Evolutionary conservation across 2,797 vertebrate species (phyloP).

Genomic region (Petrocephalus sullivani): DNA sequence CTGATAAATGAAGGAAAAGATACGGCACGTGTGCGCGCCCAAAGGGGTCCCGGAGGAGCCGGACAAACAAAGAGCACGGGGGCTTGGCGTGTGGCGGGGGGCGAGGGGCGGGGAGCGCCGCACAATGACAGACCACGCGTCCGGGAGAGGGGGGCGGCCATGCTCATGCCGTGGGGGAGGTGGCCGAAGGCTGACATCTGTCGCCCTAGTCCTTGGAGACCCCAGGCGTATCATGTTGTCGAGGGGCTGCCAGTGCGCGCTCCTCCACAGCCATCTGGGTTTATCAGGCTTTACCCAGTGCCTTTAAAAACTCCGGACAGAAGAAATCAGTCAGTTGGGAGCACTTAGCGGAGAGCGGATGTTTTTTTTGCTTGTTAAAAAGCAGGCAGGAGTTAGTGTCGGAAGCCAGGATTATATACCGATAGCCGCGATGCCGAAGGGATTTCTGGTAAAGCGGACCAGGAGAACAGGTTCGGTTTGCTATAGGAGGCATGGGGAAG

Average conservation of each 20-base stretch:
- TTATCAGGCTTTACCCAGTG: constrained; percentile 21
- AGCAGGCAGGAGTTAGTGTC: background rate
- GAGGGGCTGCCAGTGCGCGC: constrained; percentile 40
- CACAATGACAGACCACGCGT: constrained; percentile 45
- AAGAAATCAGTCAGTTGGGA: constrained; percentile 15
- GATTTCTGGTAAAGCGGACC: constrained; percentile 51
- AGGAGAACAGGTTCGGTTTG: constrained; percentile 38
- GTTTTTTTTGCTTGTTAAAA: background rate
- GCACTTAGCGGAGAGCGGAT: background rate
- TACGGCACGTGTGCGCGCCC: constrained; percentile 40
- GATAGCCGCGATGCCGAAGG: constrained; percentile 45
- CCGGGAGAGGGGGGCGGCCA: constrained; percentile 35
- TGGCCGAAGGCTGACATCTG: constrained; percentile 41
- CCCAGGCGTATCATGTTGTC: constrained; percentile 43
- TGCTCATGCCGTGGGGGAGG: constrained; percentile 21
- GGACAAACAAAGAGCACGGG: constrained; percentile 36
- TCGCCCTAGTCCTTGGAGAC: constrained; percentile 41
- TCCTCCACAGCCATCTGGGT: constrained; percentile 48
- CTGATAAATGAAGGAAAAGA: constrained; percentile 35
- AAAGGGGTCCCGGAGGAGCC: constrained; percentile 36
- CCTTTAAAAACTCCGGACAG: constrained; percentile 40
- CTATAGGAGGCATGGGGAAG: constrained; percentile 36
- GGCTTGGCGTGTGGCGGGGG: constrained; percentile 42
- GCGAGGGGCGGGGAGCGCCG: constrained; percentile 29
- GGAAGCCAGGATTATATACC: background rate